A percentile compares a stretch with the other conserved stretches of the same genome.
phyloP scores from a whole-genome alignment of 2,797 vertebrate genomes.

The Sebastes elongatus region DNA sequence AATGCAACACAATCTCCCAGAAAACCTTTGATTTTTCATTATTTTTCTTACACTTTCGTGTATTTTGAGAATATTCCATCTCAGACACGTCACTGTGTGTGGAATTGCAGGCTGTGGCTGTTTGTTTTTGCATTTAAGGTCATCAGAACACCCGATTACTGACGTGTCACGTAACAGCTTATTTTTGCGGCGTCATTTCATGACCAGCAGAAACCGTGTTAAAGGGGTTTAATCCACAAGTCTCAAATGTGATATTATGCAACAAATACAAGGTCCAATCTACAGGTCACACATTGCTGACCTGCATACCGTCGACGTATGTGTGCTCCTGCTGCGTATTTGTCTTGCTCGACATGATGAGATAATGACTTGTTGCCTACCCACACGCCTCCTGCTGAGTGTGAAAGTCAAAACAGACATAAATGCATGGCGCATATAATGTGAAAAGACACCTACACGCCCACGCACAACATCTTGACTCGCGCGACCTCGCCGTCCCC shows the following conservation, averaged over 20 bases:
- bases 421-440: background rate
- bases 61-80: no score
- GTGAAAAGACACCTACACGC: background rate
- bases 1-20: no score
- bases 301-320: background rate
- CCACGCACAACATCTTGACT: conserved; percentile 22
- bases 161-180: background rate
- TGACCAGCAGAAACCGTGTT: background rate
- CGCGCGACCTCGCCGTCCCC: conserved; percentile 45
- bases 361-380: conserved; percentile 39
- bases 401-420: conserved; percentile 18
- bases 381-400: conserved; percentile 2
- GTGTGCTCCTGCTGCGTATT: background rate
- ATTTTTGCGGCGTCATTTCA: background rate
- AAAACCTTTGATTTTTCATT: no score
- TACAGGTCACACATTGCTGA: conserved; percentile 9
- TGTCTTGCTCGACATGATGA: conserved; percentile 16
- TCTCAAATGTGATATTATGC: conserved; percentile 21
- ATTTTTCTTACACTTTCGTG: no score
- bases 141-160: background rate
- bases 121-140: background rate
- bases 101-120: no score
- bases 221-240: background rate
- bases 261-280: conserved; percentile 21
- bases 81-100: no score